Evolutionary conservation across 1,140 invertebrate species (phyloP).

Genomic region (Thalassaphorura encarpata): DNA sequence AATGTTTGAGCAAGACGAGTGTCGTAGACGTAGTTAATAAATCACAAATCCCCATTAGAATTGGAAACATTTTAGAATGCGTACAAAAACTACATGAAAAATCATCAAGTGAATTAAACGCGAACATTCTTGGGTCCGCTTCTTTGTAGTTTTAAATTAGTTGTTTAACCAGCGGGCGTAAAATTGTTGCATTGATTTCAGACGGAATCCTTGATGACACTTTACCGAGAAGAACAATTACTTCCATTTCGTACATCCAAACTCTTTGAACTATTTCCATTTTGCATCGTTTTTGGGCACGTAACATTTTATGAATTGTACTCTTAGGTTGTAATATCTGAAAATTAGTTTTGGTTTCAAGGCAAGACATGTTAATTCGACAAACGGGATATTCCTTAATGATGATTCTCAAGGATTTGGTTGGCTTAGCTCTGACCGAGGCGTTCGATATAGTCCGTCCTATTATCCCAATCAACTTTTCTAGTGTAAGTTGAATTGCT

Average conservation of each 20-base stretch:
- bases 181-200: too few species aligned
- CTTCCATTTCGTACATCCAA: slow-evolving; percentile 75
- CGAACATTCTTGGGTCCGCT: not conserved
- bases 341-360: too few species aligned
- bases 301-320: slow-evolving; percentile 29
- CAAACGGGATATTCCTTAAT: slow-evolving; percentile 82
- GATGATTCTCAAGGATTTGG: slow-evolving; percentile 74
- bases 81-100: too few species aligned
- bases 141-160: too few species aligned
- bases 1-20: too few species aligned
- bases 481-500: slow-evolving; percentile 58
- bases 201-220: slow-evolving; percentile 53
- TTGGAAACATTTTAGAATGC: too few species aligned
- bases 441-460: slow-evolving; percentile 84
- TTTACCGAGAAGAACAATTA: slow-evolving; percentile 75
- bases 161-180: too few species aligned
- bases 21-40: too few species aligned
- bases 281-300: slow-evolving; percentile 90
- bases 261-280: slow-evolving; percentile 94
- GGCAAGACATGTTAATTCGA: slow-evolving; percentile 76
- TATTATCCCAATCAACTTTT: slow-evolving; percentile 85
- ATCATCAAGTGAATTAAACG: too few species aligned
- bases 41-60: too few species aligned
- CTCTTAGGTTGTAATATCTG: too few species aligned
- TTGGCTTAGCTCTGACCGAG: slow-evolving; percentile 79